A percentile compares a stretch with the other conserved stretches of the same genome.
Conservation (phyloP, 2,888 invertebrate genomes). For the Sicus ferrugineus region DNA sequence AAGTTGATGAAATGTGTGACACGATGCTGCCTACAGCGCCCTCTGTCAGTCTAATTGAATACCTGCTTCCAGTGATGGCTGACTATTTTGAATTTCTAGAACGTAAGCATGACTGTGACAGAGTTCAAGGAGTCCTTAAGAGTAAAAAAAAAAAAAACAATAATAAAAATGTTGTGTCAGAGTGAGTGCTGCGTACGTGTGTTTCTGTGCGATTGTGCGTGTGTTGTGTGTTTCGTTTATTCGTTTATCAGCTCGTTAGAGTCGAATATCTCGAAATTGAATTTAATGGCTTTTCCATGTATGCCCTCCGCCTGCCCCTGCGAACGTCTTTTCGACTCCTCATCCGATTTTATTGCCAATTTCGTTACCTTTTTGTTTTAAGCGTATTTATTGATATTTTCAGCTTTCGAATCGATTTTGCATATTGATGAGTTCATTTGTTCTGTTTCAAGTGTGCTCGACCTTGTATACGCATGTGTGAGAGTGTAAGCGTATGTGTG, state of each 20-base stretch:
- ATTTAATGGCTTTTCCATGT: background rate
- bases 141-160: background rate
- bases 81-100: background rate
- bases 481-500: background rate
- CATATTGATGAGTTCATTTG: conserved; percentile 30
- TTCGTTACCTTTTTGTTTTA: background rate
- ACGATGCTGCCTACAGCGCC: background rate
- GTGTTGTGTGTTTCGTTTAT: background rate
- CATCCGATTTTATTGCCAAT: background rate
- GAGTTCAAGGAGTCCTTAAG: background rate
- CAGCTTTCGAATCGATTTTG: background rate
- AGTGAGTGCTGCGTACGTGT: background rate
- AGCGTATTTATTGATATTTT: background rate
- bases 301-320: too few species aligned
- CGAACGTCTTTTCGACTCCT: too few species aligned
- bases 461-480: conserved; percentile 15
- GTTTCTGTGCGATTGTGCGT: background rate
- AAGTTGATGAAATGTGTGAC: background rate
- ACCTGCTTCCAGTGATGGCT: background rate
- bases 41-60: background rate
- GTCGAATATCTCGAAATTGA: background rate
- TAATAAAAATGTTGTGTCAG: background rate
- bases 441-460: conserved; percentile 31
- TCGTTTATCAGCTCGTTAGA: background rate
- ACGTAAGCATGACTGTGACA: background rate